Conservation (phyloP, 2,888 invertebrate genomes). For the Euphydryas editha region DNA sequence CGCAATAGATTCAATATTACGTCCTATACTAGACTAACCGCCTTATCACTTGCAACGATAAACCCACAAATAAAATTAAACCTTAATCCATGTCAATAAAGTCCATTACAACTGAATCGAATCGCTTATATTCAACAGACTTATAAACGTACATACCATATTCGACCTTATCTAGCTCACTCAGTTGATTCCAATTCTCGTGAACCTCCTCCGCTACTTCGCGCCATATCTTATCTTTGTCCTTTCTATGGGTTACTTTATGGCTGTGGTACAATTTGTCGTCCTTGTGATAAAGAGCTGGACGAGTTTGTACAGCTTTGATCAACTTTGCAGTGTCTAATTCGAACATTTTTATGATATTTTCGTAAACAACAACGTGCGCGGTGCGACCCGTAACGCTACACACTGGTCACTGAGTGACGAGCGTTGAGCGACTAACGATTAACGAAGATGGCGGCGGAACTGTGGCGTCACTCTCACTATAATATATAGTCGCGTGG, state of each 20-base stretch:
- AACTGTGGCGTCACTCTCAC: conserved; percentile 36
- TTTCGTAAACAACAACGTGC: conserved; percentile 48
- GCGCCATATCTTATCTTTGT: conserved; percentile 57
- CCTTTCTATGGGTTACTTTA: too few species aligned
- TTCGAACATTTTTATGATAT: conserved; percentile 45
- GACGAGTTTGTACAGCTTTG: conserved; percentile 54
- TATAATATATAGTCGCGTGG: too few species aligned
- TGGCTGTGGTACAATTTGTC: conserved; percentile 48
- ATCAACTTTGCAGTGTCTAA: conserved; percentile 56
- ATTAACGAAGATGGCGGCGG: conserved; percentile 56
- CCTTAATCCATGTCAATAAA: neutral
- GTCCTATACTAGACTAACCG: conserved; percentile 10
- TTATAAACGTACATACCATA: conserved; percentile 47
- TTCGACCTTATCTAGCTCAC: conserved; percentile 55
- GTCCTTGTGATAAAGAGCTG: conserved; percentile 56
- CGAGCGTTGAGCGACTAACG: too few species aligned
- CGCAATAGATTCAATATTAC: conserved; percentile 16
- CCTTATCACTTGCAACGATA: conserved; percentile 2
- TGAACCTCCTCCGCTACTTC: conserved; percentile 59
- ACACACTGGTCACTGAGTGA: conserved; percentile 54
- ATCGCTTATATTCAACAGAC: neutral
- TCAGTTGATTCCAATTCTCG: conserved; percentile 53
- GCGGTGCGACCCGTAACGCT: conserved; percentile 39
- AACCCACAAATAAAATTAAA: neutral
- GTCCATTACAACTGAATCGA: neutral